Evolutionary conservation across 2,797 vertebrate genomes (phyloP).

Genomic region (Siniperca scherzeri): DNA sequence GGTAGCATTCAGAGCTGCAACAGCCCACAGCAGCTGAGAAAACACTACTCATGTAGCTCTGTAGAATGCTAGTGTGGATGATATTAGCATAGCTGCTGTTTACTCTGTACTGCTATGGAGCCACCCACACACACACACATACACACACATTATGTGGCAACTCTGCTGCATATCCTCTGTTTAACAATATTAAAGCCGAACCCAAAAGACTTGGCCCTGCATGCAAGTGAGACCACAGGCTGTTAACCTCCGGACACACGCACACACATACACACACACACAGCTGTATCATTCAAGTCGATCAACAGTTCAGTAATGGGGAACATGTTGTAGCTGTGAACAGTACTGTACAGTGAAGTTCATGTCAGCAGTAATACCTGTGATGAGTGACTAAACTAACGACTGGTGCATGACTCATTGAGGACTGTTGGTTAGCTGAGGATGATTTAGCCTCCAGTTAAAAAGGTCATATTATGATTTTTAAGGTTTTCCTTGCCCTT

Average conservation of each 20-base stretch:
- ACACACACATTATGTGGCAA: conserved; percentile 57
- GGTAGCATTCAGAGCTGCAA: conserved; percentile 64
- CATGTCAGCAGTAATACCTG: conserved; percentile 43
- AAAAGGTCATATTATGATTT: neutral
- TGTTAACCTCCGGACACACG: conserved; percentile 76
- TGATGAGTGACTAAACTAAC: conserved; percentile 40
- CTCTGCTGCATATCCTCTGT: conserved; percentile 76
- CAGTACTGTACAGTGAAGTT: conserved; percentile 36
- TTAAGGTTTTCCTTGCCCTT: too few relatives aligned
- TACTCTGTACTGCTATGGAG: conserved; percentile 70
- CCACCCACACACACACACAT: conserved; percentile 41
- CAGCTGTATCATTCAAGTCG: conserved; percentile 34
- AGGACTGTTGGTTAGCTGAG: conserved; percentile 9
- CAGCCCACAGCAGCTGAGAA: conserved; percentile 85
- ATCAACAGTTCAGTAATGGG: conserved; percentile 50
- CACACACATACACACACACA: conserved; percentile 25
- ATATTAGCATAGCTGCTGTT: conserved; percentile 82
- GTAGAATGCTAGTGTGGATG: conserved; percentile 80
- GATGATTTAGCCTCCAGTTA: neutral
- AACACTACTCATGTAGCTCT: conserved; percentile 82
- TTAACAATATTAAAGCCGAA: conserved; percentile 84
- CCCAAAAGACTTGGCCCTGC: conserved; percentile 78
- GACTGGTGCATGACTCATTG: conserved; percentile 6
- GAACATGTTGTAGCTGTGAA: conserved; percentile 52
- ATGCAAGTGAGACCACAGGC: conserved; percentile 73